A percentile compares a stretch with the other conserved stretches of the same genome.
Evolutionary conservation across 2,888 invertebrate genomes (phyloP).

Genomic region (Helobdella robusta): DNA sequence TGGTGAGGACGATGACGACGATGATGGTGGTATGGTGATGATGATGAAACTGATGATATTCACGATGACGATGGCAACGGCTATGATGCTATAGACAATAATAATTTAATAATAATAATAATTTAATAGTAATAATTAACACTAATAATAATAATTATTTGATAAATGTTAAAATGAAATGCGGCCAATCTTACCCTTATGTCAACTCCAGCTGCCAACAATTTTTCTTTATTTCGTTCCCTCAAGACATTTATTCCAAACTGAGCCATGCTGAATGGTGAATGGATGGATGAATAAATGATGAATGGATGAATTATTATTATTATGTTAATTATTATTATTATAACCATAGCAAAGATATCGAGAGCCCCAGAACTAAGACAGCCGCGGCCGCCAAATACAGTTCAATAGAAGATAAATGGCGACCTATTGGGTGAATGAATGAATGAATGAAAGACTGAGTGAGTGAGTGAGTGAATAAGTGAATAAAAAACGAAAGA

Average conservation of each 20-base stretch:
- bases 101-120: too few species aligned
- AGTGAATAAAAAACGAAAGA: too few species aligned
- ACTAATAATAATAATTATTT: neutral
- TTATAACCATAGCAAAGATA: slow-evolving; percentile 8
- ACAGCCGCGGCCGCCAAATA: neutral
- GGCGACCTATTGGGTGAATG: neutral
- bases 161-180: neutral
- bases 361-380: neutral
- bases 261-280: neutral
- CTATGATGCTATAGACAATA: too few species aligned
- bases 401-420: neutral
- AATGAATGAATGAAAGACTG: neutral
- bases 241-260: neutral
- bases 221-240: neutral
- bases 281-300: neutral
- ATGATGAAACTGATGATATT: too few species aligned
- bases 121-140: too few species aligned
- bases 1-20: too few species aligned
- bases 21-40: too few species aligned
- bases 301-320: neutral
- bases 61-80: too few species aligned
- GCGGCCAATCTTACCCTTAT: neutral
- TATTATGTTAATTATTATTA: neutral
- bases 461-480: too few species aligned
- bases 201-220: slow-evolving; percentile 3